These are phyloP conservation scores for Gymnocypris eckloni DNA, from an alignment of 2,797 vertebrate genomes.

Conservation along the genomic window DNA sequence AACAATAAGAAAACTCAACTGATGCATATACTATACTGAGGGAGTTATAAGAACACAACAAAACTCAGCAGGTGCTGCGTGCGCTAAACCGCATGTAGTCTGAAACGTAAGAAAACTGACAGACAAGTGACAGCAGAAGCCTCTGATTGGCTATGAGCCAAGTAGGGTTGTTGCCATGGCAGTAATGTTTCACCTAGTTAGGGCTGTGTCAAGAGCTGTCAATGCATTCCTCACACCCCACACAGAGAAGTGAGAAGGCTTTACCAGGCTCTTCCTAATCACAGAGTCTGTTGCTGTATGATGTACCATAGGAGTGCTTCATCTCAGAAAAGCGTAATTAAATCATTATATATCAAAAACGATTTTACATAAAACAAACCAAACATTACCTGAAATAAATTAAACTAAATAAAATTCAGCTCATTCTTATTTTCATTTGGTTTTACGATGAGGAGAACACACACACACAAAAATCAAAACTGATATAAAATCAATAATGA, in stretches of 20 bases:
- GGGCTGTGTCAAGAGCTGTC: slow-evolving; percentile 36
- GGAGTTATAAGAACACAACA: neutral
- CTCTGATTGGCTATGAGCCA: slow-evolving; percentile 15
- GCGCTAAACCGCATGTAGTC: slow-evolving; percentile 24
- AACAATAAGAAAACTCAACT: neutral
- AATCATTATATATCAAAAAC: neutral
- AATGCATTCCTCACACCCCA: slow-evolving; percentile 22
- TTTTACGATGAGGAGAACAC: too few relatives aligned
- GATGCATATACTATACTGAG: neutral
- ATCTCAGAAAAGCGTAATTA: neutral
- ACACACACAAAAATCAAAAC: too few relatives aligned
- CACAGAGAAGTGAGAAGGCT: neutral
- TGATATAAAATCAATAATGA: neutral
- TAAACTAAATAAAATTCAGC: neutral
- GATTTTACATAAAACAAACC: neutral
- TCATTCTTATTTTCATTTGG: neutral
- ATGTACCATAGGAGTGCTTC: neutral
- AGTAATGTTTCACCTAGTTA: slow-evolving; percentile 35
- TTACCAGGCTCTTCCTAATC: slow-evolving; percentile 8
- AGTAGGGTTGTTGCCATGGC: slow-evolving; percentile 41
- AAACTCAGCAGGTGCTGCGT: neutral
- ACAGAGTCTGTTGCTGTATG: neutral
- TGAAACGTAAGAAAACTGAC: slow-evolving; percentile 6
- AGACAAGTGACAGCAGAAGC: slow-evolving; percentile 19
- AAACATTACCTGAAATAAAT: neutral